Base-by-base conservation (phyloP, 1,140 invertebrate genomes). In the Bombus soroeensis region DNA sequence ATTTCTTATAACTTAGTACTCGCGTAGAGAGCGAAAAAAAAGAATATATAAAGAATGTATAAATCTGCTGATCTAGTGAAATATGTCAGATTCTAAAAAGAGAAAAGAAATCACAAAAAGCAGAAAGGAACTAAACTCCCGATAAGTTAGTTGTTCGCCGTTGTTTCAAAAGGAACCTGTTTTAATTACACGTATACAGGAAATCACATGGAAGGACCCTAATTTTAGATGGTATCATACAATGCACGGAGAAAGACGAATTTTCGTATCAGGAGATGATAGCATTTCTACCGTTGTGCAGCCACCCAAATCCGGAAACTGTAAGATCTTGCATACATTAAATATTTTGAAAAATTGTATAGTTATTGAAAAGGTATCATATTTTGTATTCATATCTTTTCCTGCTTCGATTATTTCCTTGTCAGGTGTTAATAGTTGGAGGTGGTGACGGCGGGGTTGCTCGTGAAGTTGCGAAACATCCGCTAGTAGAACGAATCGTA, bases 231-330 rank as follows among this genome's bases (percentile, higher is more conserved):
- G 98, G 98, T 66, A 98, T 99, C 12, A 99, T 99, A 91, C 99
- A 99, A 94, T 99, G 98, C 90, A 99, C 99, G 5, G 98, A 99
- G 94, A 96, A 96, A 87, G 99, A 99, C 96, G 99, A 99, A 95
- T 99, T 98, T 94, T 97, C 98, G 0, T 99, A 99, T 94, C 99
- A 99, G 95, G 99, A 99, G 96, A 99, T 99, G 99, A 98, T 99
- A 87, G 96, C 98, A 5, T 99, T 99, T 95, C 93, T 99, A 43
- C 98, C 99, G 0, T 94, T 99, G 1, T 99, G 98, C 93, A 97
- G 96, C 89, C 99, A 99, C 96, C 97, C 98, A 5, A 97, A 98
- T 93, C 99, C 99, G 0, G 97, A 98, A 94, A 98, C 98, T 85
- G 99, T 99, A 86, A 93, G 93, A 87, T 43, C 25, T 37, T 59